Percentiles rank a stretch among this genome's conserved stretches.
These are phyloP conservation scores for Cabera pusaria DNA, from an alignment of 2,888 invertebrate species.

Conservation along the genomic window DNA sequence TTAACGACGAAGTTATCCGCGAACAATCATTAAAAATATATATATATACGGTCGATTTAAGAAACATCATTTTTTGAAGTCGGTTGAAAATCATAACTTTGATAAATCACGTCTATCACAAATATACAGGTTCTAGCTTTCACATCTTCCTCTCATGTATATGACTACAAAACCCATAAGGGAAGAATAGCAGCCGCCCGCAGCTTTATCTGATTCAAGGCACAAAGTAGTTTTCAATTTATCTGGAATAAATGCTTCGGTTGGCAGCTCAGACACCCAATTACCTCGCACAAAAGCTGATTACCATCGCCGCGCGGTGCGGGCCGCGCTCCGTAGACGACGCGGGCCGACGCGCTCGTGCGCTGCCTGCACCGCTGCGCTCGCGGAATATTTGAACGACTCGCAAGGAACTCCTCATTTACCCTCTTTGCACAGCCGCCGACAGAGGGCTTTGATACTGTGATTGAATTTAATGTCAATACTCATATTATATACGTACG, in stretches of 20 bases:
- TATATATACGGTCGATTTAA: too few relatives aligned
- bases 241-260: slow-evolving; percentile 81
- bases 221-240: slow-evolving; percentile 81
- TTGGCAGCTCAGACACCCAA: slow-evolving; percentile 83
- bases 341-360: slow-evolving; percentile 23
- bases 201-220: slow-evolving; percentile 68
- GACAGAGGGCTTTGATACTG: slow-evolving; percentile 43
- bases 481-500: slow-evolving; percentile 6
- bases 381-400: slow-evolving; percentile 68
- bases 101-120: too few relatives aligned
- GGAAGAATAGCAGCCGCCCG: slow-evolving; percentile 55
- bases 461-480: slow-evolving; percentile 59
- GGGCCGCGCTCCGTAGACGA: slow-evolving; percentile 22
- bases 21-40: too few relatives aligned
- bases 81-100: too few relatives aligned
- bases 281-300: slow-evolving; percentile 82
- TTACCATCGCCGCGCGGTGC: slow-evolving; percentile 72
- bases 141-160: slow-evolving; percentile 6
- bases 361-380: slow-evolving; percentile 43
- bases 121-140: too few relatives aligned
- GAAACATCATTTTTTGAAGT: too few relatives aligned
- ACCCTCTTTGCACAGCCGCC: slow-evolving; percentile 55
- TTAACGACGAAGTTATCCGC: too few relatives aligned
- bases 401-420: slow-evolving; percentile 70
- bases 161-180: slow-evolving; percentile 22